A percentile compares a stretch with the other conserved stretches of the same genome.
phyloP scores from a whole-genome alignment of 2,113 vertebrate species.

The Panurus biarmicus region DNA sequence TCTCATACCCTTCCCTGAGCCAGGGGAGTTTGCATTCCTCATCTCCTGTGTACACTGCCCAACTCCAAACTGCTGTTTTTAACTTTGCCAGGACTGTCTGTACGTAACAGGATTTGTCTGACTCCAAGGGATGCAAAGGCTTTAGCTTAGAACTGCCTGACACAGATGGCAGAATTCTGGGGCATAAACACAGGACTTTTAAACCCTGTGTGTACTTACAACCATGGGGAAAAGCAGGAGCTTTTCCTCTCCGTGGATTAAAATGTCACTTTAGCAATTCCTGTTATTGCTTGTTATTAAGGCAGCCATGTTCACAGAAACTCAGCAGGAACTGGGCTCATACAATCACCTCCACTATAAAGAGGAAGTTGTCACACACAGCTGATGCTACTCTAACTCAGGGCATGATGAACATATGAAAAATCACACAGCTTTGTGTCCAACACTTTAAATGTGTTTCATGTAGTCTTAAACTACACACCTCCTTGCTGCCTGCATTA shows the following conservation, averaged over 20 bases:
- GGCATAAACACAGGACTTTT: neutral
- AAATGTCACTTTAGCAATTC: neutral
- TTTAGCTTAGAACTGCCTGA: constrained; percentile 2
- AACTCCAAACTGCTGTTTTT: neutral
- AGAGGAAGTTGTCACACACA: neutral
- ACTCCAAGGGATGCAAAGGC: neutral
- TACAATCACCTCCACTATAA: neutral
- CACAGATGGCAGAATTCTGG: neutral
- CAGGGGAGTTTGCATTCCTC: neutral
- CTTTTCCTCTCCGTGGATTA: neutral
- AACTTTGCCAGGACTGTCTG: neutral
- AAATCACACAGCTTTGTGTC: neutral
- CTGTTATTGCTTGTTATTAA: neutral
- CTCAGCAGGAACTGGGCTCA: neutral
- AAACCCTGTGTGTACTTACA: neutral
- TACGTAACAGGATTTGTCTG: neutral
- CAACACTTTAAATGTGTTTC: neutral
- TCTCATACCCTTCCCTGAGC: neutral
- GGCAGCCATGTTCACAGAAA: neutral
- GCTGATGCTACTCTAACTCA: neutral
- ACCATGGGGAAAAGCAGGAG: neutral
- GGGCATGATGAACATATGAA: neutral
- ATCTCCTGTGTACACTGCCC: neutral
- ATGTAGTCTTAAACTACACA: neutral
- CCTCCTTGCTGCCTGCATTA: neutral